Conservation (phyloP, 2,113 vertebrate genomes). For the Columbina picui region DNA sequence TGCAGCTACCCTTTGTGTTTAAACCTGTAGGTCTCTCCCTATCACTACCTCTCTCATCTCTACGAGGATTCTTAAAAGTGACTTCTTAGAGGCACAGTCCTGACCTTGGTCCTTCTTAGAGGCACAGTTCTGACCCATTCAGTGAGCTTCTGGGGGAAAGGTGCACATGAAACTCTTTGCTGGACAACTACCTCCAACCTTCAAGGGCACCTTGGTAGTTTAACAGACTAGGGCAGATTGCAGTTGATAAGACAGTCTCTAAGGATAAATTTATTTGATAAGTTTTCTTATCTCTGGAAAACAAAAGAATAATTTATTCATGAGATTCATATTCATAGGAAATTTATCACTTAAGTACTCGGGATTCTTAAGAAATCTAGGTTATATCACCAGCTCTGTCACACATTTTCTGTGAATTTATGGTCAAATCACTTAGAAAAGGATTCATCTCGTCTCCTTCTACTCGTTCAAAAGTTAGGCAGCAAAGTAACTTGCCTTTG, state of each 20-base stretch:
- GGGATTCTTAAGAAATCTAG: background rate
- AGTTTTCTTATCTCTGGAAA: background rate
- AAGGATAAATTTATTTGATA: background rate
- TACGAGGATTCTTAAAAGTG: background rate
- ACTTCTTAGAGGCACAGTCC: background rate
- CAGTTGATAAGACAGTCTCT: background rate
- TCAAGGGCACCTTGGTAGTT: background rate
- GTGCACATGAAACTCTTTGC: background rate
- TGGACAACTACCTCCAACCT: background rate
- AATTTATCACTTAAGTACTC: background rate
- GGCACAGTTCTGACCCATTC: background rate
- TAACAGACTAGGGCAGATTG: background rate
- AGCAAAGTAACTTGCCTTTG: background rate
- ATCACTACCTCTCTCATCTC: accelerated
- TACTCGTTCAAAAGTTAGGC: background rate
- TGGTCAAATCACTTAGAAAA: background rate
- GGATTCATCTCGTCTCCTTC: background rate
- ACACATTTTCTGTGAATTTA: background rate
- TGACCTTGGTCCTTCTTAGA: background rate
- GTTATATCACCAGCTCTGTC: background rate
- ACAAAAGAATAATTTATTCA: background rate
- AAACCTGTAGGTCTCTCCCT: background rate
- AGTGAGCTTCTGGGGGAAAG: background rate
- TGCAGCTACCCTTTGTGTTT: accelerated
- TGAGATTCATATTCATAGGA: background rate